Base-by-base conservation (phyloP, 2,797 vertebrate species). In the Danio tinwini region DNA sequence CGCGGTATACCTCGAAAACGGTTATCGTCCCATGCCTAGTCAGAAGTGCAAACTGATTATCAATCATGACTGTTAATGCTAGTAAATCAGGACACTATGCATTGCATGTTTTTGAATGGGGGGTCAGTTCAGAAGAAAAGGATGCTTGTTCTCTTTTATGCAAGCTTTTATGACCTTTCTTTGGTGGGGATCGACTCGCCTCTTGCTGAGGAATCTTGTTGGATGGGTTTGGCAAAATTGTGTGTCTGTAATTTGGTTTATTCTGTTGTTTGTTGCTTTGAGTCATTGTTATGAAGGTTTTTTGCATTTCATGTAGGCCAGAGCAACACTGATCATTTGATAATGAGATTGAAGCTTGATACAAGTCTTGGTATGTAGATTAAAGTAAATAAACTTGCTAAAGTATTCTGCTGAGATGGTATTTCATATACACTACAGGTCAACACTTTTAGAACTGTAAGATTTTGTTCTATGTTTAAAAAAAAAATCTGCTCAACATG, bases 261-360 rank as follows among this genome's bases (percentile, higher is more conserved):
- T 67, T 14, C 6, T 5, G 12, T 14, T 45, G n/a, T 76, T 76
- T 21, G 11, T 53, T 64, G 29, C 3, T 52, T 8, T 37, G 7
- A 45, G 1, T 52, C 29, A 50, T 13, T 62, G 29, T 19, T 45
- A 5, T 65, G 12, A 50, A n/a, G 16, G 42, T 49, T 21, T 56
- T 11, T n/a, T n/a, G n/a, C n/a, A 17, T 50, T 76, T 52, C 0
- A 4, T 6, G 3, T 16, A 17, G 21, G 50, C 2, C 8, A 5
- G 6, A 40, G 42, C n/a, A 58, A 40, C 19, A 7, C 7, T 70
- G 44, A 50, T 40, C 3, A 49, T 45, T 50, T 42, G 61, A 56
- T 76, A 52, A 65, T 13, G 19, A 64, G 47, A 72, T 80, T n/a
- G 39, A 75, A 63, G 69, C 74, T n/a, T n/a, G n/a, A n/a, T n/a